phyloP scores from a whole-genome alignment of 2,113 vertebrate species.

The Thamnophis sirtalis region DNA sequence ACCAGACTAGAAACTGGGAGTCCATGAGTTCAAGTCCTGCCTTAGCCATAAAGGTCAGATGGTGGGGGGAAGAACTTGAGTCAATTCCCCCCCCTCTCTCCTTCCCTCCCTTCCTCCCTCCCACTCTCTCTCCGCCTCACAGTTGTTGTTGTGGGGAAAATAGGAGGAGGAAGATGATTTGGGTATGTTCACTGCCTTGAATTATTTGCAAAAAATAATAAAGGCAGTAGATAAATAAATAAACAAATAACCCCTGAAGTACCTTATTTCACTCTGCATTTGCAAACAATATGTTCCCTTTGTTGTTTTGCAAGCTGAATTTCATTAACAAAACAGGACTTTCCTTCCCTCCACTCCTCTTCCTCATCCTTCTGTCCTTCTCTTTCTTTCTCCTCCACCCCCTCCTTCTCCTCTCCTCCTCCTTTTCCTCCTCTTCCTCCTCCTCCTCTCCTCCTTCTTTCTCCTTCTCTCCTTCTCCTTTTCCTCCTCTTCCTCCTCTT shows the following conservation, averaged over 20 bases:
- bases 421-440: not conserved
- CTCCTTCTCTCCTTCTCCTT: not conserved
- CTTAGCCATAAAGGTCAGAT: not conserved
- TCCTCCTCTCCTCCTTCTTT: too few species aligned
- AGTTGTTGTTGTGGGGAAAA: not conserved
- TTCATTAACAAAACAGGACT: not conserved
- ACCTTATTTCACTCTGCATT: not conserved
- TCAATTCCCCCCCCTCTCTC: not conserved
- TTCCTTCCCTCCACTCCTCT: not conserved
- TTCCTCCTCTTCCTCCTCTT: too few species aligned
- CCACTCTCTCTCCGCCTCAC: not conserved
- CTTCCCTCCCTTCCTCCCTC: not conserved
- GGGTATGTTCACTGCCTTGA: not conserved
- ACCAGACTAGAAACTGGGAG: not conserved
- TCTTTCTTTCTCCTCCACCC: too few species aligned
- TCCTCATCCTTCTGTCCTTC: fast-evolving
- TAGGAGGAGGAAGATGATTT: not conserved
- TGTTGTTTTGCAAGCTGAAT: not conserved
- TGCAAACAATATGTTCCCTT: not conserved
- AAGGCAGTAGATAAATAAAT: not conserved
- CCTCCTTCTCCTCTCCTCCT: not conserved
- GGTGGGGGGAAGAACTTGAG: not conserved
- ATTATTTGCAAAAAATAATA: not conserved
- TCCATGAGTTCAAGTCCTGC: not conserved
- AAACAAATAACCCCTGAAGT: too few species aligned